These are phyloP conservation scores for Sardinella longiceps DNA, from an alignment of 2,797 vertebrate genomes.

Conservation along the genomic window DNA sequence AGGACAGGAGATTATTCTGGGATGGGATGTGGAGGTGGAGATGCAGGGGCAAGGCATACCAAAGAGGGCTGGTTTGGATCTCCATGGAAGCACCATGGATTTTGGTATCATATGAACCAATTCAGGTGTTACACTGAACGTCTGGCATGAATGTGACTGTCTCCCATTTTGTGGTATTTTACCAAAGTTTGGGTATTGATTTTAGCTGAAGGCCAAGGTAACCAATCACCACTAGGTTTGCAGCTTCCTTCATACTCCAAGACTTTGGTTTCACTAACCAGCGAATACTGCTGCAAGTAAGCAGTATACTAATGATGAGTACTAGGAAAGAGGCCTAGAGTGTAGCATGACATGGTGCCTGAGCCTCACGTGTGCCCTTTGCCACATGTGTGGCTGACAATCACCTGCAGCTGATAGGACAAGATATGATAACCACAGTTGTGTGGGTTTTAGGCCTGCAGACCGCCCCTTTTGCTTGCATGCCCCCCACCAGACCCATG, in stretches of 20 bases:
- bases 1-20: neutral
- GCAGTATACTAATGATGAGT: too few relatives aligned
- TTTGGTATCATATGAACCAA: slow-evolving; percentile 39
- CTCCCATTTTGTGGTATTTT: too few relatives aligned
- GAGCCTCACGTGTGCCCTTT: neutral
- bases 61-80: slow-evolving; percentile 24
- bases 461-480: neutral
- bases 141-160: too few relatives aligned
- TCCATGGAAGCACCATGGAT: slow-evolving; percentile 29
- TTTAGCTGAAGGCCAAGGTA: too few relatives aligned
- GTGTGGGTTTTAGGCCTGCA: neutral
- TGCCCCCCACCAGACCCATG: neutral
- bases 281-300: neutral
- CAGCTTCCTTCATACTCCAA: neutral
- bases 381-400: neutral
- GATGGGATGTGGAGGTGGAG: too few relatives aligned
- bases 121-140: too few relatives aligned
- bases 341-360: neutral
- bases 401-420: neutral
- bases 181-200: too few relatives aligned
- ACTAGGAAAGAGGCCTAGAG: neutral
- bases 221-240: too few relatives aligned
- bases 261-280: neutral
- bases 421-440: neutral
- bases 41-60: neutral